Percentiles rank a stretch among this genome's conserved stretches.
These are phyloP conservation scores for Pachliopta kotzebuea DNA, from an alignment of 2,888 invertebrate genomes.

Conservation along the genomic window DNA sequence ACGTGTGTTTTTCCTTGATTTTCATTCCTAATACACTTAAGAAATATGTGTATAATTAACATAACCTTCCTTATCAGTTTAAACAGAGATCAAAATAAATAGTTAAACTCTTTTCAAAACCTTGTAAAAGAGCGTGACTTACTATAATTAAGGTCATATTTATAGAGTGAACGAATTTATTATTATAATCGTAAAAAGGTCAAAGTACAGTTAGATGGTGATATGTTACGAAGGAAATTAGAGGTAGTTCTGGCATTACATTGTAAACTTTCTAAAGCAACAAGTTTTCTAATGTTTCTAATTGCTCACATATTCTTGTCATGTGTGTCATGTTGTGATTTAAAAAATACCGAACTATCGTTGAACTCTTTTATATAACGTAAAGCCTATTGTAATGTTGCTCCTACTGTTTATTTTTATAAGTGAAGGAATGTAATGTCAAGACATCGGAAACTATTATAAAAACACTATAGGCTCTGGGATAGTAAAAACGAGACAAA, in stretches of 20 bases:
- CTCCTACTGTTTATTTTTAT: conserved; percentile 40
- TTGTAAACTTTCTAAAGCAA: background rate
- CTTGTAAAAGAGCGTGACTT: conserved; percentile 10
- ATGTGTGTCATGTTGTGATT: background rate
- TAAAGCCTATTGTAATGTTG: conserved; percentile 37
- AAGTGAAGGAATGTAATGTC: conserved; percentile 55
- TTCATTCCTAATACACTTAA: background rate
- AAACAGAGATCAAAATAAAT: background rate
- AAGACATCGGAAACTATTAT: conserved; percentile 57
- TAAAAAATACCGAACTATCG: conserved; percentile 37
- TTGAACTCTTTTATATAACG: conserved; percentile 71
- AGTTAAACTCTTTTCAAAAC: background rate
- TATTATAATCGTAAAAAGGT: conserved; percentile 7
- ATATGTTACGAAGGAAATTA: conserved; percentile 30
- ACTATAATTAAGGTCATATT: conserved; percentile 9
- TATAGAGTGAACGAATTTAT: conserved; percentile 10
- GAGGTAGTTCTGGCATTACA: background rate
- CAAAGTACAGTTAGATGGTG: conserved; percentile 22
- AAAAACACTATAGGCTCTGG: conserved; percentile 69
- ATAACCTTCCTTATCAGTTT: background rate
- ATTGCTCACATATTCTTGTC: background rate
- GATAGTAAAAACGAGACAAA: conserved; percentile 78
- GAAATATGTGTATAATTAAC: background rate
- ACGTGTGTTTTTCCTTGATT: too few relatives aligned
- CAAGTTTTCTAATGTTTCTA: background rate